Base-by-base conservation (phyloP, 2,888 invertebrate genomes). In the Limenitis camilla region DNA sequence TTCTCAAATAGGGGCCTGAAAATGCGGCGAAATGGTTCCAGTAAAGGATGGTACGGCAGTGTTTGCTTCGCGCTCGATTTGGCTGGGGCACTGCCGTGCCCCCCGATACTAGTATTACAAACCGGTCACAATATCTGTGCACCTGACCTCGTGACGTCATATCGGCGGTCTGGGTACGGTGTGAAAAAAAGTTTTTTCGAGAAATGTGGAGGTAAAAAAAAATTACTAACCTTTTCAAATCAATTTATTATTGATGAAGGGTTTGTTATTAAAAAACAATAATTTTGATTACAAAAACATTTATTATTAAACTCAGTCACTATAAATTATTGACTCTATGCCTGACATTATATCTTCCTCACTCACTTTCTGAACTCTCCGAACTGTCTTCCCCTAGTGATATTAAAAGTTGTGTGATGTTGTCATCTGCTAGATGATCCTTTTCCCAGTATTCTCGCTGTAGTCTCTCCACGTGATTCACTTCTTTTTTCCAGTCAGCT, bases 401-500 rank as follows among this genome's bases (percentile, higher is more conserved):
- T 35, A 57, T 57, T 30, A 59, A 57, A 5, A 56, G 38, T 39
- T 59, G 36, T 46, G 50, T 52, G 45, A 51, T 53, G 7, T 53
- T 6, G 19, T 44, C 36, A 48, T 54, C 52, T 55, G 49, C 35
- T 3, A 58, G 49, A 28, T 47, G 32, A 33, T 58, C 56, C 30
- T 42, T 36, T 2, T 46, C 53, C 53, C 58, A 58, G 32, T 60
- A 64, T 31, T 60, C 41, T 27, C 54, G 7, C 38, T 54, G 7
- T 27, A 64, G 29, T 29, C 57, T 52, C 5, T 58, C 43, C 8
- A 62, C 50, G 19, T 62, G 60, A 28, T 59, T 60, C 1, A 59
- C 31, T 40, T 57, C 56, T 45, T 60, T 64, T 50, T 60, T 56
- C 60, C 61, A 62, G 40, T 61, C 64, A 4, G 47, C 32, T 9